A percentile compares a stretch with the other conserved stretches of the same genome.
phyloP scores from a whole-genome alignment of 2,888 invertebrate genomes.

The Chrysolina americana region DNA sequence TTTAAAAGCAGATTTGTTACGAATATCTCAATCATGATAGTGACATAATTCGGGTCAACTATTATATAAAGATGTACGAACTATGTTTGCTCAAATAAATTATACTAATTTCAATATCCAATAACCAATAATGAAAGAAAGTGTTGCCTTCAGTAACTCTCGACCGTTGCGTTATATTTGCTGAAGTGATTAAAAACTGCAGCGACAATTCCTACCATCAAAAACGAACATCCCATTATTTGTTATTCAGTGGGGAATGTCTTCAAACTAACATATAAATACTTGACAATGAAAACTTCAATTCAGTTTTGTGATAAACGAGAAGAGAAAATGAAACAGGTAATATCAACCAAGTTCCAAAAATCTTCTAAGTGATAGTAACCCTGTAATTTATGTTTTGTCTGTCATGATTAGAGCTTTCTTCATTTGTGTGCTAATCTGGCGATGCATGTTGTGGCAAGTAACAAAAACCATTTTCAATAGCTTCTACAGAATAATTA shows the following conservation, averaged over 20 bases:
- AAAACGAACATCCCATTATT: neutral
- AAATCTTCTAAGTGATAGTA: neutral
- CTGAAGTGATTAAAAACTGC: neutral
- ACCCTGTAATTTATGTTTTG: too few species aligned
- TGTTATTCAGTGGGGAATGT: neutral
- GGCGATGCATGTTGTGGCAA: too few species aligned
- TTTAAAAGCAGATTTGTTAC: too few species aligned
- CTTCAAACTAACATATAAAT: conserved; percentile 8
- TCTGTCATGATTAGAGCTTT: too few species aligned
- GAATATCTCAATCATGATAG: too few species aligned
- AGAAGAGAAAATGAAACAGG: neutral
- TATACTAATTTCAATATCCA: conserved; percentile 7
- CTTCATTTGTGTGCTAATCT: too few species aligned
- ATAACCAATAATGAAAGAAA: conserved; percentile 20
- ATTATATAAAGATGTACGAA: conserved; percentile 6
- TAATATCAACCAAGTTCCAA: neutral
- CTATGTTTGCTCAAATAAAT: neutral
- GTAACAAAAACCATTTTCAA: too few species aligned
- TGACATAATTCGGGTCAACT: conserved; percentile 20
- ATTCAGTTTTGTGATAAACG: neutral
- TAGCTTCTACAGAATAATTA: too few species aligned
- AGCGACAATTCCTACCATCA: neutral
- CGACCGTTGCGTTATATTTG: neutral
- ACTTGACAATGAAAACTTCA: neutral
- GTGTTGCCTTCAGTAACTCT: conserved; percentile 6